These are phyloP conservation scores for Chrysochloris asiatica DNA, from an alignment of 2,113 vertebrate species.

Conservation along the genomic window DNA sequence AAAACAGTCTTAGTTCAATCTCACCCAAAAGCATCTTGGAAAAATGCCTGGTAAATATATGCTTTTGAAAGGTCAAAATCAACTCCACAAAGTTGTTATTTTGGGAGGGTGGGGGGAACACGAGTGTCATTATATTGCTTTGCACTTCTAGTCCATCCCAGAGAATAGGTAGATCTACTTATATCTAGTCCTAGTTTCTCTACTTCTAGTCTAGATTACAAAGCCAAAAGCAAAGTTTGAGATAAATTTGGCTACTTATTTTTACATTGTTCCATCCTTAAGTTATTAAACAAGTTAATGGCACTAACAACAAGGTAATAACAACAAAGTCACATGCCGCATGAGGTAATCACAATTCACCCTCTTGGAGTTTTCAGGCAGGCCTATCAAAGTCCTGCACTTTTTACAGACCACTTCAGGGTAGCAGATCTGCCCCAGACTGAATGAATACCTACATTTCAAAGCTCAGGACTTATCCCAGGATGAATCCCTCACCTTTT, in stretches of 20 bases:
- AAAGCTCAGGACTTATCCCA: constrained; percentile 15
- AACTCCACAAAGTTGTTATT: background rate
- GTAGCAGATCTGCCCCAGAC: background rate
- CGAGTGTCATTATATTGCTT: background rate
- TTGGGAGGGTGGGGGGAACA: too few species aligned
- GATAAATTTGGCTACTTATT: background rate
- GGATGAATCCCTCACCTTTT: background rate
- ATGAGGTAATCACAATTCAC: background rate
- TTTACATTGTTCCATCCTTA: constrained; percentile 33
- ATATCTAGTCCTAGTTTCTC: background rate
- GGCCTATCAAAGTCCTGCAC: too few species aligned
- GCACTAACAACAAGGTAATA: background rate
- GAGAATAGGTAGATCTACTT: too few species aligned
- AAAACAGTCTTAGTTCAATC: background rate
- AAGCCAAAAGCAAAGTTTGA: constrained; percentile 27
- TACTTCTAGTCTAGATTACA: constrained; percentile 21
- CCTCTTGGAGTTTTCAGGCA: background rate
- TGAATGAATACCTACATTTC: background rate
- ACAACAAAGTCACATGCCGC: background rate
- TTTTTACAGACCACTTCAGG: background rate
- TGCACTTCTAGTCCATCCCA: background rate
- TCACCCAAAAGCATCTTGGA: background rate
- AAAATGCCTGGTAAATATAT: background rate
- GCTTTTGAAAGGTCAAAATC: background rate
- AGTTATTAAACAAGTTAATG: background rate